Evolutionary conservation across 2,888 invertebrate species (phyloP).

Genomic region (Drosophila lutescens): DNA sequence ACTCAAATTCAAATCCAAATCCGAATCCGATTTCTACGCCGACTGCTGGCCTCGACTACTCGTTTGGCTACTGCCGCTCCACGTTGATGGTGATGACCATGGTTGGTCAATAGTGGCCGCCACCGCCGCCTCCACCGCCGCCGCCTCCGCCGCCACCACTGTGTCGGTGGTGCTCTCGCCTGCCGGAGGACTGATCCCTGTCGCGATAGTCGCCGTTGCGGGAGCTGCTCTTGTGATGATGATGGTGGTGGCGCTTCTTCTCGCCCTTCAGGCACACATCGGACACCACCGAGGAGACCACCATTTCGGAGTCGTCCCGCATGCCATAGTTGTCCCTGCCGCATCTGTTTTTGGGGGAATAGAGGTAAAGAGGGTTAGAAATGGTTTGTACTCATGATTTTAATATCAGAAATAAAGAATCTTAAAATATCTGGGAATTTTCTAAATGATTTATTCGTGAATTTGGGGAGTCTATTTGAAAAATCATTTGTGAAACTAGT

Average conservation of each 20-base stretch:
- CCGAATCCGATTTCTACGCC: slow-evolving; percentile 34
- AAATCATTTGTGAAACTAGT: too few species aligned
- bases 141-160: slow-evolving; percentile 72
- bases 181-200: slow-evolving; percentile 81
- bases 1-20: not conserved
- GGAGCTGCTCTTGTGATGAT: slow-evolving; percentile 84
- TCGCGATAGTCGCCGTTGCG: slow-evolving; percentile 84
- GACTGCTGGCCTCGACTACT: slow-evolving; percentile 12
- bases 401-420: too few species aligned
- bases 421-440: too few species aligned
- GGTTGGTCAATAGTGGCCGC: slow-evolving; percentile 84
- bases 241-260: slow-evolving; percentile 85
- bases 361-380: too few species aligned
- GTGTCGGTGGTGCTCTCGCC: slow-evolving; percentile 84
- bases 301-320: slow-evolving; percentile 91
- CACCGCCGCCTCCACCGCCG: slow-evolving; percentile 67
- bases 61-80: slow-evolving; percentile 74
- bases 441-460: too few species aligned
- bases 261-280: slow-evolving; percentile 86
- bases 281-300: slow-evolving; percentile 90
- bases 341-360: slow-evolving; percentile 58
- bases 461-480: too few species aligned
- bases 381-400: not conserved
- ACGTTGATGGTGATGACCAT: slow-evolving; percentile 85
- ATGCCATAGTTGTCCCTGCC: slow-evolving; percentile 85